Conservation (phyloP, 1,140 invertebrate species). For the Drosophila santomea region DNA sequence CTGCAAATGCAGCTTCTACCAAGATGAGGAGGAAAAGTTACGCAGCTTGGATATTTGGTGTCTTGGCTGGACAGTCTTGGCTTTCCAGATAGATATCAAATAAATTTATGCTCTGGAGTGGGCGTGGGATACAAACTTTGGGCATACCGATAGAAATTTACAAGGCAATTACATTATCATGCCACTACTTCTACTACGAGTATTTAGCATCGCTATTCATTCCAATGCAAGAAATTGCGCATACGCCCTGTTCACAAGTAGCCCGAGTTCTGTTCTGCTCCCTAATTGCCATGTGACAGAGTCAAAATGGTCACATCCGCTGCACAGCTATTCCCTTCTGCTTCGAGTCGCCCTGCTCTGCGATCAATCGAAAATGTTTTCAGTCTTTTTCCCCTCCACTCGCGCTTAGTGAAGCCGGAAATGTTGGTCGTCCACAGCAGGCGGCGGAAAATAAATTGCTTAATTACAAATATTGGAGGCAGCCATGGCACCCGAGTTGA, state of each 20-base stretch:
- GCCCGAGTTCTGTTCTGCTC: neutral
- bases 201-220: neutral
- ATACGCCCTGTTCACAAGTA: slow-evolving; percentile 45
- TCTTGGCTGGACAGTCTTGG: neutral
- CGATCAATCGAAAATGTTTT: slow-evolving; percentile 51
- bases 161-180: no score
- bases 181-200: no score
- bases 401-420: slow-evolving; percentile 62
- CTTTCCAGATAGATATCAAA: neutral
- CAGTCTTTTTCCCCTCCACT: slow-evolving; percentile 23
- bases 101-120: no score
- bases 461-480: slow-evolving; percentile 77
- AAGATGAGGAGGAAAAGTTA: slow-evolving; percentile 19
- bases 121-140: no score
- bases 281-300: slow-evolving; percentile 65
- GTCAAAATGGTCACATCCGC: slow-evolving; percentile 70
- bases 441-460: slow-evolving; percentile 72
- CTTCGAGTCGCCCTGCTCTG: slow-evolving; percentile 4
- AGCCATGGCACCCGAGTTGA: slow-evolving; percentile 23
- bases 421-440: slow-evolving; percentile 58
- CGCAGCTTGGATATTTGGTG: slow-evolving; percentile 5
- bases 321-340: slow-evolving; percentile 33
- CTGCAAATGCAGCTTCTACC: slow-evolving; percentile 36
- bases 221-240: slow-evolving; percentile 36
- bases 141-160: no score